Conservation (phyloP, 2,888 invertebrate genomes). For the Rhagophthalmus giganteus region DNA sequence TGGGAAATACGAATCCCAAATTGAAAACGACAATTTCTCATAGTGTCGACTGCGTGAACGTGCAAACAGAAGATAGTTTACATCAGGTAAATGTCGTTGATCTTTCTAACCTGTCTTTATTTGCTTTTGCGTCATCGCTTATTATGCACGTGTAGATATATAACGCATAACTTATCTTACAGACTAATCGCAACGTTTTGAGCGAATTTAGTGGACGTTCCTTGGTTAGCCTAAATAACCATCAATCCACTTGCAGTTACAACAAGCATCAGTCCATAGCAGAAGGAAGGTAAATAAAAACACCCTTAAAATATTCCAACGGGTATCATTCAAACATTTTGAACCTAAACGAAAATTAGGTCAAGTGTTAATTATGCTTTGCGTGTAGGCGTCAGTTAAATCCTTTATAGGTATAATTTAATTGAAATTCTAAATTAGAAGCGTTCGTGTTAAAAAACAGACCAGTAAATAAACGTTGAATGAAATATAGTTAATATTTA, state of each 20-base stretch:
- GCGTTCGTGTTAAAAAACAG: no score
- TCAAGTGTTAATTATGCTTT: no score
- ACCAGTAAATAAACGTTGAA: no score
- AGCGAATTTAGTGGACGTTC: conserved; percentile 65
- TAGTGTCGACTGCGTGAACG: conserved; percentile 45
- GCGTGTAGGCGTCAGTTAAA: no score
- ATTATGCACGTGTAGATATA: conserved; percentile 31
- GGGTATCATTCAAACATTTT: no score
- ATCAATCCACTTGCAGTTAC: conserved; percentile 64
- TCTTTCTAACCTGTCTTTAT: conserved; percentile 40
- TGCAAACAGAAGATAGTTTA: conserved; percentile 44
- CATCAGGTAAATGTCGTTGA: conserved; percentile 47
- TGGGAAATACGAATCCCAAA: conserved; percentile 52
- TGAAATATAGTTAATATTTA: no score
- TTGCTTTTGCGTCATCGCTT: conserved; percentile 49
- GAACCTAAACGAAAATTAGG: no score
- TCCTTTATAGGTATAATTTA: no score
- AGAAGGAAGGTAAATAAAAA: conserved; percentile 64
- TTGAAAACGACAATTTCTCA: conserved; percentile 39
- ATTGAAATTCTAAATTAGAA: no score
- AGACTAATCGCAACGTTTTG: conserved; percentile 63
- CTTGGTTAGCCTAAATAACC: conserved; percentile 62
- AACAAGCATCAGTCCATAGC: conserved; percentile 69
- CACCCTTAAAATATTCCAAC: no score
- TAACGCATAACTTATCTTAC: conserved; percentile 29